Conservation (phyloP, 2,888 invertebrate genomes). For the Leptura quadrifasciata region DNA sequence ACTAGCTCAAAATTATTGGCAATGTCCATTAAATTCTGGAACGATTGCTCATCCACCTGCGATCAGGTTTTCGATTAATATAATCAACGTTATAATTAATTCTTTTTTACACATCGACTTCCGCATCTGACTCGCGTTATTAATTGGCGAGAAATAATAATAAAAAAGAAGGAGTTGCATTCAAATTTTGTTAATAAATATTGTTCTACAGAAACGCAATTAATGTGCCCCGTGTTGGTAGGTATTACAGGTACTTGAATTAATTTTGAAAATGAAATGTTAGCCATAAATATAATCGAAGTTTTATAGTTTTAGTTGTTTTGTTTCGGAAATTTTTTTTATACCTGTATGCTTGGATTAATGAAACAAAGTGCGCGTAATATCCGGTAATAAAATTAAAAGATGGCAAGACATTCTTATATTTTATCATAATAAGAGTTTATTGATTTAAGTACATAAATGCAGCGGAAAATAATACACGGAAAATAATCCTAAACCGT, state of each 20-base stretch:
- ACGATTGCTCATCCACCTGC: slow-evolving; percentile 34
- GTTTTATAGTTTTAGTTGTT: background rate
- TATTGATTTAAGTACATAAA: no score
- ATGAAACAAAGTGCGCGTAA: background rate
- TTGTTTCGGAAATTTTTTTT: background rate
- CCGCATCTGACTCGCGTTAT: slow-evolving; percentile 34
- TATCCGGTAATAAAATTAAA: background rate
- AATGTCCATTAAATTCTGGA: slow-evolving; percentile 26
- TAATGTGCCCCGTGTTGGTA: background rate
- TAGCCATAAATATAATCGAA: slow-evolving; percentile 7
- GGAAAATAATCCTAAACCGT: no score
- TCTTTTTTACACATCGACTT: slow-evolving; percentile 39
- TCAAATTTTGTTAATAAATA: slow-evolving; percentile 28
- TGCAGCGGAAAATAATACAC: no score
- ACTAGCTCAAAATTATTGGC: slow-evolving; percentile 30
- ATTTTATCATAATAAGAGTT: no score
- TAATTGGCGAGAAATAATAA: slow-evolving; percentile 35
- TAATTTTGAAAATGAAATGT: slow-evolving; percentile 14
- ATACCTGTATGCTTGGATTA: background rate
- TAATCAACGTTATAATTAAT: slow-evolving; percentile 39
- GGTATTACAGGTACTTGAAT: slow-evolving; percentile 1
- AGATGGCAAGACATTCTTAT: background rate
- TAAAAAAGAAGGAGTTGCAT: slow-evolving; percentile 23
- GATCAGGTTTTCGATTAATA: slow-evolving; percentile 32
- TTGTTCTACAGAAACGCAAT: slow-evolving; percentile 11